Conservation (phyloP, 2,888 invertebrate genomes). For the Coenonympha arcania region DNA sequence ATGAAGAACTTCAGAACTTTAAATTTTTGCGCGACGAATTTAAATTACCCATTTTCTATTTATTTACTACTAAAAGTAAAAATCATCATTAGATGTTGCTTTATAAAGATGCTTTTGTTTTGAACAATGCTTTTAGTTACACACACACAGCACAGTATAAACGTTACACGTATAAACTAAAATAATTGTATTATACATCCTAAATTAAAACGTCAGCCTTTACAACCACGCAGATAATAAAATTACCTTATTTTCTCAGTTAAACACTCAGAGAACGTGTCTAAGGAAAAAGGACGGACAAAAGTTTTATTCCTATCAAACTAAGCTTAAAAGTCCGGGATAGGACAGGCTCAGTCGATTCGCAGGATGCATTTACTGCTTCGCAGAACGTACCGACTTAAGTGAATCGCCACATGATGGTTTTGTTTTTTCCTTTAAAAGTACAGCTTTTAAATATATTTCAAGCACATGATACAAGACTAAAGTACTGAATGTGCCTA, state of each 20-base stretch:
- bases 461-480: conserved; percentile 6
- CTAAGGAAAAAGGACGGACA: background rate
- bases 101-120: too few species aligned
- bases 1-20: too few species aligned
- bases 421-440: conserved; percentile 1
- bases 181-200: background rate
- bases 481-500: too few species aligned
- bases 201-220: background rate
- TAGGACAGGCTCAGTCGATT: conserved; percentile 33
- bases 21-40: too few species aligned
- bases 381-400: conserved; percentile 20
- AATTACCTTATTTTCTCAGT: background rate
- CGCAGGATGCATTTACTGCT: conserved; percentile 41
- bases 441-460: conserved; percentile 7
- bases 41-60: too few species aligned
- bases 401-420: conserved; percentile 5
- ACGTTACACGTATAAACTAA: too few species aligned
- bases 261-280: background rate
- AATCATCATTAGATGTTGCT: too few species aligned
- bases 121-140: too few species aligned
- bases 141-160: too few species aligned
- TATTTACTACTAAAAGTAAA: too few species aligned
- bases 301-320: conserved; percentile 13
- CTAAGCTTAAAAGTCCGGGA: conserved; percentile 17
- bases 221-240: background rate